Conservation (phyloP, 2,113 vertebrate species). For the Myocastor coypus region DNA sequence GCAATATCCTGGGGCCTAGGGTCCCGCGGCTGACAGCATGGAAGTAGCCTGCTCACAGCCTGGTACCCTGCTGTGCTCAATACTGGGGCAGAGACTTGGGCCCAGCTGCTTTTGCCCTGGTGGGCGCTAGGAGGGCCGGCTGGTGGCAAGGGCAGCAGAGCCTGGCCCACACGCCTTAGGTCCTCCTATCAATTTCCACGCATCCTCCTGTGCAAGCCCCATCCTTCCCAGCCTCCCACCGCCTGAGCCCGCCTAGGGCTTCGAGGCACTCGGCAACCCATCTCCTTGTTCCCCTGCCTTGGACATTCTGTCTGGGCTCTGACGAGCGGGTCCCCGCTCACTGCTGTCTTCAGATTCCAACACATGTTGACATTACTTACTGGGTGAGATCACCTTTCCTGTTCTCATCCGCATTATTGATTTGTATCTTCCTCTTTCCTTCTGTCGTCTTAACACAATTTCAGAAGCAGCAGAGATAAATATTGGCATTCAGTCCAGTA, state of each 20-base stretch:
- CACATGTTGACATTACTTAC: conserved; percentile 24
- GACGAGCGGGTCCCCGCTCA: neutral
- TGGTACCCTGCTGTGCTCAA: neutral
- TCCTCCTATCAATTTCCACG: neutral
- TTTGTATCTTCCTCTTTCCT: neutral
- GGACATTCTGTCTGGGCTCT: neutral
- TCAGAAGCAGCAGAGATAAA: conserved; percentile 60
- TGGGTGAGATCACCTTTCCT: neutral
- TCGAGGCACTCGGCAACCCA: neutral
- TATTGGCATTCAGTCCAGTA: conserved; percentile 38
- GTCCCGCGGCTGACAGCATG: neutral
- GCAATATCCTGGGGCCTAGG: neutral
- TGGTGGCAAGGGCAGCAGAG: neutral
- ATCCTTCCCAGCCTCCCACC: neutral
- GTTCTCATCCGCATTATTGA: neutral
- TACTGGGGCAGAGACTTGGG: neutral
- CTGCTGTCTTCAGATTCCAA: conserved; percentile 8
- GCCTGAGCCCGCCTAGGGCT: neutral
- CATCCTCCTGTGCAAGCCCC: neutral
- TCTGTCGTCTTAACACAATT: conserved; percentile 41
- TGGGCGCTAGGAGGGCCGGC: neutral
- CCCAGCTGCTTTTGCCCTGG: accelerated
- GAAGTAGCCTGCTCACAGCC: neutral
- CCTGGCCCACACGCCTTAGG: neutral
- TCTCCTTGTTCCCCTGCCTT: neutral